Percentiles rank a stretch among this genome's conserved stretches.
phyloP scores from a whole-genome alignment of 2,888 invertebrate genomes.

The Proisotoma minuta region DNA sequence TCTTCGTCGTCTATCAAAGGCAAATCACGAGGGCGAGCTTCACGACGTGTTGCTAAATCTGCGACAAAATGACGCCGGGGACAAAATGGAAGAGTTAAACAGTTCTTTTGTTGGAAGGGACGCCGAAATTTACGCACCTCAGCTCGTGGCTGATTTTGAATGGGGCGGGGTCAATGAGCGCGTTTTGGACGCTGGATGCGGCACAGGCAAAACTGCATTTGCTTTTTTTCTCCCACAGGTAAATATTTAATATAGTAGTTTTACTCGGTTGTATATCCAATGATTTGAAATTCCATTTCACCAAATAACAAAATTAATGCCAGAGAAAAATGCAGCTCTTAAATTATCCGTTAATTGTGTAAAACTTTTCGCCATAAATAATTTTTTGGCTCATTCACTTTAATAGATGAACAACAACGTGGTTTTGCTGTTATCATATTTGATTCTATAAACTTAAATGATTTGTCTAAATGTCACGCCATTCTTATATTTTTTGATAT shows the following conservation, averaged over 20 bases:
- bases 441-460: no score
- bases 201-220: slow-evolving; percentile 31
- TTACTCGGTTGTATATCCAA: neutral
- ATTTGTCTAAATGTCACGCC: no score
- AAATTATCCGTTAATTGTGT: no score
- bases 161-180: slow-evolving; percentile 22
- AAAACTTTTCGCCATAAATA: no score
- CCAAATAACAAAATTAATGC: neutral
- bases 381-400: no score
- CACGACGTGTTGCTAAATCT: neutral
- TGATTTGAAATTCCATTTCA: neutral
- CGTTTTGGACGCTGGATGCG: slow-evolving; percentile 38
- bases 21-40: neutral
- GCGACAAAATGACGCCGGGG: neutral
- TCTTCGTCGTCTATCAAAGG: neutral
- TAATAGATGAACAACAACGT: no score
- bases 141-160: slow-evolving; percentile 22
- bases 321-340: no score
- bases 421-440: no score
- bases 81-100: neutral
- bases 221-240: slow-evolving; percentile 19
- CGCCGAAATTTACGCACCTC: slow-evolving; percentile 25
- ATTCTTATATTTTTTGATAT: neutral
- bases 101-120: slow-evolving; percentile 15
- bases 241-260: neutral